A percentile compares a stretch with the other conserved stretches of the same genome.
These are phyloP conservation scores for Anodontia alba DNA, from an alignment of 2,888 invertebrate species.

Conservation along the genomic window DNA sequence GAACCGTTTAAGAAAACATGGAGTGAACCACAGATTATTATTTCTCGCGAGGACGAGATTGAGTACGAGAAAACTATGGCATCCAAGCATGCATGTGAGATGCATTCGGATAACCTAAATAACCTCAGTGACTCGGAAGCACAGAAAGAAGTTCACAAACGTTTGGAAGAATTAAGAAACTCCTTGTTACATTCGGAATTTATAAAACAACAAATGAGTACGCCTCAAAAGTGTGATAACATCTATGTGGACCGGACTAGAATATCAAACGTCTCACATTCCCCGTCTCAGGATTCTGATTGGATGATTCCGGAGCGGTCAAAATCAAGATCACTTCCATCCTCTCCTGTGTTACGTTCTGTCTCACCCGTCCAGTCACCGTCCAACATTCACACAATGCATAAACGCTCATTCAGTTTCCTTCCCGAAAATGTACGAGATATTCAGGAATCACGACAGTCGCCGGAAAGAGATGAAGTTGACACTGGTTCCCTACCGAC, in stretches of 20 bases:
- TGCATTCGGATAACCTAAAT: slow-evolving; percentile 40
- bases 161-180: neutral
- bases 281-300: slow-evolving; percentile 58
- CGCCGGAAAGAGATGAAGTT: slow-evolving; percentile 1
- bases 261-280: too few relatives aligned
- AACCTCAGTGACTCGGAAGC: slow-evolving; percentile 9
- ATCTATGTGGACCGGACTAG: neutral
- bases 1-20: slow-evolving; percentile 51
- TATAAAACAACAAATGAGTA: too few relatives aligned
- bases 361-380: slow-evolving; percentile 16
- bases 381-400: neutral
- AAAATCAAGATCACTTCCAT: slow-evolving; percentile 65
- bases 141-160: neutral
- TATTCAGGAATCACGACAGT: neutral
- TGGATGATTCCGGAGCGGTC: slow-evolving; percentile 69
- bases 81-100: slow-evolving; percentile 33
- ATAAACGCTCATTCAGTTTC: neutral
- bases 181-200: neutral
- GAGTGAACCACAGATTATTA: slow-evolving; percentile 52
- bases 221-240: neutral
- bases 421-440: neutral
- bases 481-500: slow-evolving; percentile 43
- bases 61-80: slow-evolving; percentile 32
- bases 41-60: slow-evolving; percentile 47
- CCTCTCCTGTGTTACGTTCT: slow-evolving; percentile 43